Percentiles rank a stretch among this genome's conserved stretches.
These are phyloP conservation scores for Rhineura floridana DNA, from an alignment of 2,113 vertebrate species.

Conservation along the genomic window DNA sequence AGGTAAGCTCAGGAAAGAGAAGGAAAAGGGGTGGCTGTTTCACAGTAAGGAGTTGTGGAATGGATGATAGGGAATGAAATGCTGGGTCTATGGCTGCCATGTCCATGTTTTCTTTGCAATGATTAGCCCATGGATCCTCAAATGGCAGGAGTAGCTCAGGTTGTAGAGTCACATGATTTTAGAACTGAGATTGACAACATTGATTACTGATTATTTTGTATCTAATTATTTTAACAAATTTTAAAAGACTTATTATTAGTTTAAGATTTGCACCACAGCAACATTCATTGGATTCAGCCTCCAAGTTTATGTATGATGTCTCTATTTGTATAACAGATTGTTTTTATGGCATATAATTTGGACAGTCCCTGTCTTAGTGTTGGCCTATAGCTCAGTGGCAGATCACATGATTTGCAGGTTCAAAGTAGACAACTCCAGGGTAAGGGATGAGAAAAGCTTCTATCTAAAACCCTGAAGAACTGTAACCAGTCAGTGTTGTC, in stretches of 20 bases:
- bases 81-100: neutral
- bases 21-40: neutral
- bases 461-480: too few relatives aligned
- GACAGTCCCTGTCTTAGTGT: neutral
- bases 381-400: too few relatives aligned
- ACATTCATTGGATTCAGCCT: neutral
- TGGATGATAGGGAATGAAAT: neutral
- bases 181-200: neutral
- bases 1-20: neutral
- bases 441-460: too few relatives aligned
- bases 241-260: neutral
- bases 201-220: neutral
- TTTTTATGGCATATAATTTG: neutral
- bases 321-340: neutral
- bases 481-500: too few relatives aligned
- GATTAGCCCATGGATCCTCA: neutral
- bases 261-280: neutral
- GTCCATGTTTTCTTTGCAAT: neutral
- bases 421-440: too few relatives aligned
- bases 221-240: neutral
- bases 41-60: neutral
- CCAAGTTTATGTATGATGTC: neutral
- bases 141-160: neutral
- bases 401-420: too few relatives aligned
- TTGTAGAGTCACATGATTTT: neutral